phyloP scores from a whole-genome alignment of 2,888 invertebrate species.

The Bugulina stolonifera region DNA sequence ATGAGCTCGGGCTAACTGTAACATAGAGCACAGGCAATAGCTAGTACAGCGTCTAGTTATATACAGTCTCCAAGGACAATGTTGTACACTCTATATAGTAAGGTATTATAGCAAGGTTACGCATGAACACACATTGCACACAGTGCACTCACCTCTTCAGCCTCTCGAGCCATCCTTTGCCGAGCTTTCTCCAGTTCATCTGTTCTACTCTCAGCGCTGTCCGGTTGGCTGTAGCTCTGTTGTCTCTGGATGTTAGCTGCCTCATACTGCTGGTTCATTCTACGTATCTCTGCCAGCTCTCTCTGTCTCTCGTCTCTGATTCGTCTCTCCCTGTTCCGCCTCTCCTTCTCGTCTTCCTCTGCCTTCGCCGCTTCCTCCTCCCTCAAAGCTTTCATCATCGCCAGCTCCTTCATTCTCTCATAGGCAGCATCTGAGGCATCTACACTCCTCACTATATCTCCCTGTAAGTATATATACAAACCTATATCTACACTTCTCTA shows the following conservation, averaged over 20 bases:
- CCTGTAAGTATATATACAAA: too few species aligned
- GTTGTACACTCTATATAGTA: neutral
- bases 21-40: neutral
- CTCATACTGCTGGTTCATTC: constrained; percentile 28
- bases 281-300: constrained; percentile 27
- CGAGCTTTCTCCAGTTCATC: constrained; percentile 13
- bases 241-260: constrained; percentile 10
- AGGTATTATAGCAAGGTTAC: neutral
- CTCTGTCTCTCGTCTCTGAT: constrained; percentile 22
- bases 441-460: constrained; percentile 21
- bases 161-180: constrained; percentile 19
- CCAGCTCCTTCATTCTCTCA: constrained; percentile 17
- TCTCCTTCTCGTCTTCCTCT: constrained; percentile 30
- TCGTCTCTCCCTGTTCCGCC: neutral
- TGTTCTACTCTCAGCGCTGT: neutral
- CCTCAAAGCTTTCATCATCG: constrained; percentile 31
- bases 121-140: too few species aligned
- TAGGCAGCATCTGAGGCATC: constrained; percentile 18
- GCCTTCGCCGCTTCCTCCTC: constrained; percentile 34
- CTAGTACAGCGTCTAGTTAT: neutral
- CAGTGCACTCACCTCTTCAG: constrained; percentile 5
- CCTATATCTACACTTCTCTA: too few species aligned
- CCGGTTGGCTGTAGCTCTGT: constrained; percentile 13
- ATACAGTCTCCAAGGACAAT: neutral
- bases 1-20: neutral